Base-by-base conservation (phyloP, 2,888 invertebrate genomes). In the Dugesia japonica region DNA sequence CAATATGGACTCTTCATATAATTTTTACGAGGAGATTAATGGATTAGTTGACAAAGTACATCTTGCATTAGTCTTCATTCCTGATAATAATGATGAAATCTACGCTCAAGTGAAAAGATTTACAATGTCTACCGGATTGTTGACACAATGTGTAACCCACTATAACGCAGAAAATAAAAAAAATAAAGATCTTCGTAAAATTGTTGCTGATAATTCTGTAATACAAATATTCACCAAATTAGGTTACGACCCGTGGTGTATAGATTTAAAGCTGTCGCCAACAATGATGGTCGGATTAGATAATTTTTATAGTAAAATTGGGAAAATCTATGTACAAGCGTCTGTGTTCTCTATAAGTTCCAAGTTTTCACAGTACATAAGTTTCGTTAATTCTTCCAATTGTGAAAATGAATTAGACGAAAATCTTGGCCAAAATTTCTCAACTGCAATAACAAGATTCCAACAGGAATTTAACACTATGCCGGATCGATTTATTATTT, bases 251-350 rank as follows among this genome's bases (percentile, higher is more conserved):
- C 72, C 72, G 7, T 72, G 72, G 72, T 4, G 72, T 15, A 72
- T 72, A 4, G 23, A 28, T n/a, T n/a, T 28, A 4, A 28, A 27
- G n/a, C 1, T 27, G 28, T 4, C 72, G 7, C 79, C 82, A 79
- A 42, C 81, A 26, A 92, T 94, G 93, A 88, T 94, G 0, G 87
- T 92, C 78, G 94, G 94, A 86, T 26, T 84, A 81, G 94, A 94
- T 83, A 91, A 91, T 0, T 92, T 92, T 81, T 91, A 92, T 82
- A 92, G 92, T 81, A 88, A 90, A 0, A 87, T 87, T 13, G 86
- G 87, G 78, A 73, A 72, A 9, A 20, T 0, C n/a, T 90, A 89
- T 0, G 92, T 91, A 80, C 91, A 91, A 15, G 92, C 90, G 0
- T 88, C 92, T 82, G 91, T 93, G 0, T 90, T 91, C 0, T 89